Base-by-base conservation (phyloP, 2,113 vertebrate genomes). In the Hassar affinis region DNA sequence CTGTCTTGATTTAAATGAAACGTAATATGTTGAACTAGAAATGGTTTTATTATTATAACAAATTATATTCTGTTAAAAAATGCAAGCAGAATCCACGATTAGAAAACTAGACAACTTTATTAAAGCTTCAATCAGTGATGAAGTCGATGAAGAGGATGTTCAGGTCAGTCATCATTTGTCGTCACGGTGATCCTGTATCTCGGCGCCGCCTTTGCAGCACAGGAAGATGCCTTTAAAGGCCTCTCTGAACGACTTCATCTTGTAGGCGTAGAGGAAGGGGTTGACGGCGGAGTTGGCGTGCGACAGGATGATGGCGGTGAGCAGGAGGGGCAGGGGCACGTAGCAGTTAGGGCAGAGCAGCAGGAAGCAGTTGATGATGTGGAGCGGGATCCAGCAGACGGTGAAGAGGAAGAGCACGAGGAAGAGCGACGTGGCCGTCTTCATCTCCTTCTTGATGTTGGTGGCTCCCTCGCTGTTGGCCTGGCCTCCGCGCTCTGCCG, bases 201-300 rank as follows among this genome's bases (percentile, higher is more conserved):
- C 84, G 25, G 77, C 49, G 49, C 71, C 17, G 0, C 51, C 47
- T 85, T 85, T 87, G 72, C 90, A 88, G 85, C 93, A 92, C 84
- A 92, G 51, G 80, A 95, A 92, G 71, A 95, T 92, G 0, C 81
- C 89, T 84, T 93, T 94, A 49, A 95, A 95, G 2, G 94, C 90
- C n/a, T 92, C 90, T 17, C 93, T 90, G 89, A 93, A 95, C 35
- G 93, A 84, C 17, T 89, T 92, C 92, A 95, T 94, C 27, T 93
- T 94, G 90, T 93, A 94, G 0, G 94, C 94, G 0, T 94, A 95
- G 38, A 95, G 89, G 78, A 95, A 91, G 9, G 78, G 92, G 90
- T 96, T 96, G 89, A 94, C 88, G 1, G 91, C 92, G 0, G 94
- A 94, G 88, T 93, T 95, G 51, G 92, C 91, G 14, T 95, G 93